Evolutionary conservation across 2,888 invertebrate genomes (phyloP).

Genomic region (Labia minor): DNA sequence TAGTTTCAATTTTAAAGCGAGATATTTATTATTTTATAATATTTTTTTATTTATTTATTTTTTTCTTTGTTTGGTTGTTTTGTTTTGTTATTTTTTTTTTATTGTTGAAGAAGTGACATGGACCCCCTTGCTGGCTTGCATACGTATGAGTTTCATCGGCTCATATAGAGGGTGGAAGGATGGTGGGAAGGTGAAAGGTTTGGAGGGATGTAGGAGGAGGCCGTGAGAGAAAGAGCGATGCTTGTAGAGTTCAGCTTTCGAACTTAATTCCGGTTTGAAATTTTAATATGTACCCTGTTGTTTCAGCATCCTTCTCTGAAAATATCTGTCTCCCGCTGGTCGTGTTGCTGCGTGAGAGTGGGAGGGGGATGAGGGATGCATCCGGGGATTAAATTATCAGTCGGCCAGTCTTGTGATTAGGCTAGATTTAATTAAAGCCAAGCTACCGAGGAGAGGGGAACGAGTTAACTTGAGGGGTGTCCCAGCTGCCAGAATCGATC

Average conservation of each 20-base stretch:
- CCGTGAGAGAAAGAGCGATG: neutral
- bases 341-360: no score
- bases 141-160: neutral
- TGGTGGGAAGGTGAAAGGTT: no score
- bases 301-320: neutral
- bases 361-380: neutral
- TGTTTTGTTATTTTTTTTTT: no score
- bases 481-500: neutral
- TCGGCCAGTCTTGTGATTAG: constrained; percentile 9
- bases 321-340: neutral
- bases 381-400: constrained; percentile 13
- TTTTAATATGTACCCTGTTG: neutral
- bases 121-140: neutral
- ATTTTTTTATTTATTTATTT: neutral
- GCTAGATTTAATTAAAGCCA: constrained; percentile 9
- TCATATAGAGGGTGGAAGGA: no score
- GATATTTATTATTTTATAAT: neutral
- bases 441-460: neutral
- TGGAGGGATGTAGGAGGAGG: no score
- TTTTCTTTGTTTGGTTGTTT: neutral
- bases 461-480: neutral
- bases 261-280: constrained; percentile 8
- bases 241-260: neutral
- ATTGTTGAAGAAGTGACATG: neutral
- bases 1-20: neutral